These are phyloP conservation scores for Parelbella ahira DNA, from an alignment of 2,888 invertebrate genomes.

Conservation along the genomic window DNA sequence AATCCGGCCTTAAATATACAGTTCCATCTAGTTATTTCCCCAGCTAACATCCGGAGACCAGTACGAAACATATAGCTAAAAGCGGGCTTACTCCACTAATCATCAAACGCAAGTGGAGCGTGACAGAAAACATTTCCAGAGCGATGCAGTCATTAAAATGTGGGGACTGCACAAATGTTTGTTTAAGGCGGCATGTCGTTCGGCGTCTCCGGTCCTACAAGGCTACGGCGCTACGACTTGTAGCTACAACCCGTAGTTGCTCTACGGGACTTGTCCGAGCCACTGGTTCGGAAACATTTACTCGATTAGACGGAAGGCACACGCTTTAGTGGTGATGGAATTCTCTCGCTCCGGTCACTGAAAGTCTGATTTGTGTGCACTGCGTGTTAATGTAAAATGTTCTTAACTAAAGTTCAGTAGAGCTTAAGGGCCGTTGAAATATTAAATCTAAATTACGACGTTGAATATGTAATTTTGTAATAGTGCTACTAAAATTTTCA, in stretches of 20 bases:
- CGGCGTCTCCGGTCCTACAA: slow-evolving; percentile 47
- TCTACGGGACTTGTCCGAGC: slow-evolving; percentile 56
- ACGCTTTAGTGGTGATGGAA: slow-evolving; percentile 49
- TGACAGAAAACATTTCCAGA: slow-evolving; percentile 35
- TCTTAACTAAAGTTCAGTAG: no score
- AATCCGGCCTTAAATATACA: no score
- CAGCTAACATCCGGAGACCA: no score
- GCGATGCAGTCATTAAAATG: slow-evolving; percentile 37
- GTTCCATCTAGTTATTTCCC: no score
- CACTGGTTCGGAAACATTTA: slow-evolving; percentile 69
- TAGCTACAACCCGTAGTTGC: slow-evolving; percentile 45
- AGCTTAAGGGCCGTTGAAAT: no score
- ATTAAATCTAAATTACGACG: no score
- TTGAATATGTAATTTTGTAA: no score
- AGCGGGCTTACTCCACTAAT: background rate
- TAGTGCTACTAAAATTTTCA: no score
- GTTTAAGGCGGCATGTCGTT: slow-evolving; percentile 45
- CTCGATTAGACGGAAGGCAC: slow-evolving; percentile 71
- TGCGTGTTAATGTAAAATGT: background rate
- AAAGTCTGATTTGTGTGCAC: slow-evolving; percentile 11
- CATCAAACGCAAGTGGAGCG: slow-evolving; percentile 18
- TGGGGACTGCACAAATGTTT: slow-evolving; percentile 52
- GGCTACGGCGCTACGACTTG: slow-evolving; percentile 26
- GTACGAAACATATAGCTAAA: background rate
- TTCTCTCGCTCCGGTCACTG: slow-evolving; percentile 45